These are phyloP conservation scores for Benthosema pterotum DNA, from an alignment of 2,797 vertebrate genomes.

Conservation along the genomic window DNA sequence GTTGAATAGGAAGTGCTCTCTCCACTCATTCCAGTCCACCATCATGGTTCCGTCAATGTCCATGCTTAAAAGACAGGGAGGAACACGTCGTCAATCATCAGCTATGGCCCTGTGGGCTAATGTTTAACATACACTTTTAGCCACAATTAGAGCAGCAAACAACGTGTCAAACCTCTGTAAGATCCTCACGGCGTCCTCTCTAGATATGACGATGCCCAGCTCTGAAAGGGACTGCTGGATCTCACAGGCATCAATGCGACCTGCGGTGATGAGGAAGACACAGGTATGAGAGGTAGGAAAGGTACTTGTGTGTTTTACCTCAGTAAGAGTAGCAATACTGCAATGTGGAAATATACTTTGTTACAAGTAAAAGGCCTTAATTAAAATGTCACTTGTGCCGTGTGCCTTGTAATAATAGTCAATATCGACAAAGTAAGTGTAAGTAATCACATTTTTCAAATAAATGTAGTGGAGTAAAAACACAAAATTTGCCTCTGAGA, in stretches of 20 bases:
- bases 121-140: background rate
- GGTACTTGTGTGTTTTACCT: too few species aligned
- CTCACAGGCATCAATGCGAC: conserved; percentile 91
- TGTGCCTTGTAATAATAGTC: too few species aligned
- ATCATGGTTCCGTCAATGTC: conserved; percentile 94
- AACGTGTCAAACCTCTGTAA: conserved; percentile 82
- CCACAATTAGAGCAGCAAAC: background rate
- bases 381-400: too few species aligned
- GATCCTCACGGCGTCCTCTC: conserved; percentile 86
- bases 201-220: conserved; percentile 86
- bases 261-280: conserved; percentile 62
- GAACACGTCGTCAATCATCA: conserved; percentile 7
- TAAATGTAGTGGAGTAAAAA: too few species aligned
- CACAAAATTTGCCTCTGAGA: too few species aligned
- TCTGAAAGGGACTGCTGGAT: conserved; percentile 89
- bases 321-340: too few species aligned
- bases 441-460: too few species aligned
- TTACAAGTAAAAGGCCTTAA: too few species aligned
- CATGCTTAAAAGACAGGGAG: conserved; percentile 80
- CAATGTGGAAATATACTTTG: too few species aligned
- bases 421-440: too few species aligned
- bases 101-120: background rate
- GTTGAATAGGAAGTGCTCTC: conserved; percentile 92
- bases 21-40: conserved; percentile 97
- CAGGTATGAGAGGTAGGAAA: too few species aligned